Evolutionary conservation across 2,113 vertebrate species (phyloP).

Genomic region (Myocastor coypus): DNA sequence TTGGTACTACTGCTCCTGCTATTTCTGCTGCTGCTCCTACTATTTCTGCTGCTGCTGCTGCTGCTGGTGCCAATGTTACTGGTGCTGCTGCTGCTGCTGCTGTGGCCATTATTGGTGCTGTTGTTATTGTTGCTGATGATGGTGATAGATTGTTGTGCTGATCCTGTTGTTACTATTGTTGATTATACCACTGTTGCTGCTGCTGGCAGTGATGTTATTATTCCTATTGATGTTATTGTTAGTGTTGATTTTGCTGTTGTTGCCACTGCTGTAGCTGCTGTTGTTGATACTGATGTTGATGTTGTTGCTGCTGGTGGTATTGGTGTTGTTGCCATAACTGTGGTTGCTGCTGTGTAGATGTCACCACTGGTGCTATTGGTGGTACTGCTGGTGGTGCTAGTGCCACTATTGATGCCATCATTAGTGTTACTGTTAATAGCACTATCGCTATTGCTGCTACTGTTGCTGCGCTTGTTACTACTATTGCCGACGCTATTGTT

Average conservation of each 20-base stretch:
- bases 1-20: background rate
- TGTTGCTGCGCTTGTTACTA: background rate
- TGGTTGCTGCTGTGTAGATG: background rate
- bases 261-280: too few relatives aligned
- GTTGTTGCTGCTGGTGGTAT: rapidly evolving
- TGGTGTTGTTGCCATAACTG: rapidly evolving
- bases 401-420: background rate
- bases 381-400: rapidly evolving
- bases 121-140: background rate
- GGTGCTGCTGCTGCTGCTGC: background rate
- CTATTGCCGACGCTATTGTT: background rate
- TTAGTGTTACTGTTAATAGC: rapidly evolving
- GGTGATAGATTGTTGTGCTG: background rate
- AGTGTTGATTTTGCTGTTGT: background rate
- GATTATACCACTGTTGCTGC: too few relatives aligned
- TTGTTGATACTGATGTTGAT: rapidly evolving
- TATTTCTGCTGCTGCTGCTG: background rate
- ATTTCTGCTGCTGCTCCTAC: background rate
- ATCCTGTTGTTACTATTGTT: background rate
- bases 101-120: background rate
- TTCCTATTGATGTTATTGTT: background rate
- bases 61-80: background rate
- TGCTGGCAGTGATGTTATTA: too few relatives aligned
- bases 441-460: background rate
- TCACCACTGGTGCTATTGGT: rapidly evolving